Base-by-base conservation (phyloP, 1,140 invertebrate genomes). In the Drosophila orena region DNA sequence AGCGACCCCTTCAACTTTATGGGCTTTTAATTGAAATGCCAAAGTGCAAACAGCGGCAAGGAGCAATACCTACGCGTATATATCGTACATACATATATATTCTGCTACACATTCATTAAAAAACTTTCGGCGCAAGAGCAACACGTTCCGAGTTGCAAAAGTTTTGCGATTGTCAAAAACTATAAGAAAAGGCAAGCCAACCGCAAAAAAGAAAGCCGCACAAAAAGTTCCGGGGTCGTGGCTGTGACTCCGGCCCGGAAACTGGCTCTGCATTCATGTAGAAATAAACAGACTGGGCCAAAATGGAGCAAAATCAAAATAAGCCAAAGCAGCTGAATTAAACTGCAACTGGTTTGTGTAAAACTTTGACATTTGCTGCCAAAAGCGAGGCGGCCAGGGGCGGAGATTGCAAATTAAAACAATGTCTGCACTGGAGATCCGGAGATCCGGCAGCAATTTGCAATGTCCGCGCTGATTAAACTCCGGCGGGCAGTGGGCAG, bases 141-240 rank as follows among this genome's bases (percentile, higher is more conserved):
- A 83, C 80, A 83, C 80, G 80, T 76, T 59, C 58, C 64, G 64
- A 73, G 57, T 57, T 56, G 38, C 44, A 12, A 59, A 79, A 83
- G 57, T 73, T 83, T 84, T 66, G 64, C 80, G 69, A 83, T 84
- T 83, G 80, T 83, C 80, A 83, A 75, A 84, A 84, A 84, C 71
- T 84, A 62, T 83, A 84, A 84, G 80, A 84, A 79, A 70, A 70
- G 66, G 71, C 55, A 61, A 61, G 54, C 65, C 66, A 81, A 77
- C 79, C 80, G 70, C 80, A 84, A 71, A 74, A 76, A 77, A 52
- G 37, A 37, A 43, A 59, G 59, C 66, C 43, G 66, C 52, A 58
- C 37, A 54, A 66, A 75, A 68, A 53, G 52, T 70, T 70, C 27
- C 30, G 27, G 46, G 38, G 55, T 60, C 56, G 55, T 61, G 62